Evolutionary conservation across 2,113 vertebrate species (phyloP), one percentile per base, ranked within the genome.

Genomic region (Conger conger): DNA sequence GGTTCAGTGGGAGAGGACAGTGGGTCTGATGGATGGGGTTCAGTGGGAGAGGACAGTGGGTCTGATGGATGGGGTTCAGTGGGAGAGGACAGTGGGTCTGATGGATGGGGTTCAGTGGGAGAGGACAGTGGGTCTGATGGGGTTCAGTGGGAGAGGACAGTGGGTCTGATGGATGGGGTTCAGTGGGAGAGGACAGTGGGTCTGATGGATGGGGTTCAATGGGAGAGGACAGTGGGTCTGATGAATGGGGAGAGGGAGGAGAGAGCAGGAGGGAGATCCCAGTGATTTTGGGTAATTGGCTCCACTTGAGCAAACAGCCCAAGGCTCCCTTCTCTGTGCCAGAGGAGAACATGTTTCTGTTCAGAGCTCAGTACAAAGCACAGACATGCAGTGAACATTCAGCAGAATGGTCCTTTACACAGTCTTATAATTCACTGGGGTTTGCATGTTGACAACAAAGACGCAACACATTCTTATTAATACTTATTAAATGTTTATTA

Each of bases 271-370:
- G 92, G 92, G 94, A 91, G 91, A 93, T 91, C 90, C 92, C 92
- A 94, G 94, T 94, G 94, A 94, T 94, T 94, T 93, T 89, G 88
- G 91, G 92, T 95, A 95, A 95, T 95, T 95, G 94, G 93, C 94
- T 94, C 92, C 94, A 95, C 94, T 95, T 95, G 94, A 95, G 92
- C 91, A 95, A 95, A 95, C 93, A 95, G 86, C 40, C 40, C 40
- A 42, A n/a, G n/a, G n/a, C 84, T 83, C 89, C 88, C 85, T 82
- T 84, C 84, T 83, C 86, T 87, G 83, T 91, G 87, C 86, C 87
- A 90, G 84, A 86, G 87, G 85, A 79, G 33, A 87, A 88, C 83
- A 87, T 76, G 81, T 83, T 54, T 89, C 79, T 81, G 33, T 1
- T 8, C 8, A 79, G 27, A 78, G 87, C 77, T 85, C 3, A 85